A percentile compares a stretch with the other conserved stretches of the same genome.
phyloP scores from a whole-genome alignment of 2,888 invertebrate genomes.

The Junonia oenone region DNA sequence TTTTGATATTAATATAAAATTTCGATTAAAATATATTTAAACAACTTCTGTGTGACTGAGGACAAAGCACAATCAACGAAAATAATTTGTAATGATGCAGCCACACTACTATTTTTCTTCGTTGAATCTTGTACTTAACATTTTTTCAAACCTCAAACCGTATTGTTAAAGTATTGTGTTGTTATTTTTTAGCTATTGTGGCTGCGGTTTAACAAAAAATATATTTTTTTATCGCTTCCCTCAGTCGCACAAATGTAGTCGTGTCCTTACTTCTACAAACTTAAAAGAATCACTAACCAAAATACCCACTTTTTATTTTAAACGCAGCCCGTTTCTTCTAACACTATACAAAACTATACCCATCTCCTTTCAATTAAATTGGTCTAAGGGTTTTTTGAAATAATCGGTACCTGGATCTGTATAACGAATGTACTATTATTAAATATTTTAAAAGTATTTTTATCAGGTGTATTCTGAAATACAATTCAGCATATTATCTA shows the following conservation, averaged over 20 bases:
- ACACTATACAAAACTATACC: background rate
- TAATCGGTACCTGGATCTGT: background rate
- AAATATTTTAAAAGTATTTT: too few relatives aligned
- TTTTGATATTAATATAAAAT: background rate
- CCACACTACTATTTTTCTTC: too few relatives aligned
- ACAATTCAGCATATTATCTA: too few relatives aligned
- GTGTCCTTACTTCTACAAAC: background rate
- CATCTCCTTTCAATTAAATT: background rate
- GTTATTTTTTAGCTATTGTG: too few relatives aligned
- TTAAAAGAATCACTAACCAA: conserved; percentile 2
- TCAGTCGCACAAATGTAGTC: background rate
- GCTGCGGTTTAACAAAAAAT: background rate
- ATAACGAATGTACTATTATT: background rate
- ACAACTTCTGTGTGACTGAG: background rate
- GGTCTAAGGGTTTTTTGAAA: background rate
- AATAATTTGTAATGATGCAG: background rate
- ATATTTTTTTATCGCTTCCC: too few relatives aligned
- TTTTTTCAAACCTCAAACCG: too few relatives aligned
- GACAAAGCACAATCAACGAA: background rate
- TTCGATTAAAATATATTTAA: background rate
- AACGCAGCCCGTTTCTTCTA: background rate
- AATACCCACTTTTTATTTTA: background rate
- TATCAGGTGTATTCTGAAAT: too few relatives aligned
- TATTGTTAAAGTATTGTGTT: too few relatives aligned
- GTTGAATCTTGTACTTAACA: too few relatives aligned